phyloP scores from a whole-genome alignment of 2,113 vertebrate genomes.

The Syngnathus typhle region DNA sequence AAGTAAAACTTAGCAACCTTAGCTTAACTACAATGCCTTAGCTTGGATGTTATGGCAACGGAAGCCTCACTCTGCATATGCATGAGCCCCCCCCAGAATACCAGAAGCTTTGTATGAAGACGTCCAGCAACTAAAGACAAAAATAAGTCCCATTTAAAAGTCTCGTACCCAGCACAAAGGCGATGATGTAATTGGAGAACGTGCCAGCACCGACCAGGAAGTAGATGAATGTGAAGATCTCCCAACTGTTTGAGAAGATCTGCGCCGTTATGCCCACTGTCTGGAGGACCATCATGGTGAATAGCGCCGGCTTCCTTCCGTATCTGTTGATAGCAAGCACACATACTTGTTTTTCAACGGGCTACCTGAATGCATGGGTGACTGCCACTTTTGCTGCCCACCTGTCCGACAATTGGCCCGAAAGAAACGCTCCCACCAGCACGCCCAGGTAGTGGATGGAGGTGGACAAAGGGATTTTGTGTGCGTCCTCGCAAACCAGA shows the following conservation, averaged over 20 bases:
- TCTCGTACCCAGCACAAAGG: slow-evolving; percentile 81
- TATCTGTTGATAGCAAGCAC: slow-evolving; percentile 63
- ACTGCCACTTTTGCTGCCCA: slow-evolving; percentile 38
- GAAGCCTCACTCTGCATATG: too few relatives aligned
- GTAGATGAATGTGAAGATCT: slow-evolving; percentile 78
- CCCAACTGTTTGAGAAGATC: slow-evolving; percentile 82
- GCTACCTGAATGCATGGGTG: neutral
- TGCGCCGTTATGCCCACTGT: slow-evolving; percentile 77
- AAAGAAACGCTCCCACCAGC: slow-evolving; percentile 77
- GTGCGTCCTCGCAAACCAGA: slow-evolving; percentile 80
- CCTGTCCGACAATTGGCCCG: slow-evolving; percentile 88
- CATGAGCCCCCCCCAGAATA: too few relatives aligned
- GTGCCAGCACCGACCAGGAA: slow-evolving; percentile 80
- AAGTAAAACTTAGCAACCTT: too few relatives aligned
- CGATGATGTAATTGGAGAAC: slow-evolving; percentile 84
- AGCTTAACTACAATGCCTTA: too few relatives aligned
- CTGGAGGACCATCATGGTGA: slow-evolving; percentile 80
- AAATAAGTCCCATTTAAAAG: too few relatives aligned
- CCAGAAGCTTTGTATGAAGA: too few relatives aligned
- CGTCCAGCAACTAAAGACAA: too few relatives aligned
- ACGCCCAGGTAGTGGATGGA: slow-evolving; percentile 82
- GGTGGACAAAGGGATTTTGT: slow-evolving; percentile 76
- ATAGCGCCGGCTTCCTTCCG: slow-evolving; percentile 82
- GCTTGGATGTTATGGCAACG: too few relatives aligned
- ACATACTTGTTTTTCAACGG: neutral